Base-by-base conservation (phyloP, 2,113 vertebrate species). In the Trematomus loennbergii region DNA sequence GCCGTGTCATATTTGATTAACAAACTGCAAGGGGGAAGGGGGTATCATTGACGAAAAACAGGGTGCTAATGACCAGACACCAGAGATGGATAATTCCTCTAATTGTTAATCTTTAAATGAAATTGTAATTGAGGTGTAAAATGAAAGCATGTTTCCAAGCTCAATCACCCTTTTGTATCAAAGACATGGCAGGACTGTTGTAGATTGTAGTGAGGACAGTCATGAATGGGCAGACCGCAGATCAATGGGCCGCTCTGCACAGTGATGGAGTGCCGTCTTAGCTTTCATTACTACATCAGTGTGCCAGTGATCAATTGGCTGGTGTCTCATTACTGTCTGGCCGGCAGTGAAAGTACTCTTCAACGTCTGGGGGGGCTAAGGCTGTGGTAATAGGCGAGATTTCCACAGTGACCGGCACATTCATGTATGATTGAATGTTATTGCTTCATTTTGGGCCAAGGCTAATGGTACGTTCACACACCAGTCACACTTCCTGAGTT, bases 241-340 rank as follows among this genome's bases (percentile, higher is more conserved):
- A 89, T 89, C 83, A 78, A 92, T 89, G 9, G 57, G 46, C 72
- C 70, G 43, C 82, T 67, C 79, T 60, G 66, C 82, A 72, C 78
- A 66, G 72, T 78, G 68, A 86, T 87, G 71, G 71, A 80, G 58
- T 29, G 60, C 81, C 33, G 76, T 87, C 86, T 74, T 81, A 25
- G 75, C 79, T 84, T 88, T 88, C 79, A 81, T 85, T 87, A 79
- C 80, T 73, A 70, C 79, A 50, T 29, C 12, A 16, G 68, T n/a
- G 70, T 43, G 81, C 22, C 68, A 45, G 49, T 59, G 84, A 91
- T 91, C 86, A 78, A 85, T 88, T 55, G 67, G 63, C 71, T 40
- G 69, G 68, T 80, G 53, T 92, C 85, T 86, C 72, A 88, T 91
- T 91, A 89, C 84, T n/a, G 82, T 84, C 78, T 76, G 63, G 57